Base-by-base conservation (phyloP, 2,888 invertebrate genomes). In the Horisme vitalbata region DNA sequence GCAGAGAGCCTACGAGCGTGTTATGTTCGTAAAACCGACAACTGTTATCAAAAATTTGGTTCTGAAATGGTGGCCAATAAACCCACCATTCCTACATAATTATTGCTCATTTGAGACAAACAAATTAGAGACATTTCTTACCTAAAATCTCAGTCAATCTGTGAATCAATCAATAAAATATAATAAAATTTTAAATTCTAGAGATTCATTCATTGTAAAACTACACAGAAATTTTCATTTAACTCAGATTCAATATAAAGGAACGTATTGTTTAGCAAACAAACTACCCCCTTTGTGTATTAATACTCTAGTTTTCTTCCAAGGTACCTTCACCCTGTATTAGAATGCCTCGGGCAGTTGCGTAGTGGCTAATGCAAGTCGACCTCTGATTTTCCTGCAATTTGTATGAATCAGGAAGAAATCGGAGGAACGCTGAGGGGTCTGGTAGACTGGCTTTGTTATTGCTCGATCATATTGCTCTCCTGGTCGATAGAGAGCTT, bases 401-500 rank as follows among this genome's bases (percentile, higher is more conserved):
- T 33, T 32, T 37, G 28, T 35, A 47, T 20, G 37, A 47, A 35
- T 31, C 27, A 5, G 27, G 34, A 45, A 12, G 38, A 24, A 34
- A 44, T 55, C 30, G 34, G 23, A 48, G 47, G n/a, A 41, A 50
- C 41, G 47, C 44, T 44, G 45, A n/a, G 33, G 34, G 48, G 47
- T 56, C 55, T 50, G 10, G 31, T 26, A 47, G 21, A 38, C 33
- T 63, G 63, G 66, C 49, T 49, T 32, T 54, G 52, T 63, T 60
- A 58, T 59, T 56, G 59, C 56, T 43, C 45, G 49, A 54, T 63
- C 58, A 60, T 52, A 66, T 61, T 67, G 63, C 64, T 48, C 56
- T 48, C 44, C 37, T 26, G 55, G 55, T 65, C 63, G 63, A 65
- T 68, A 63, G 41, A 63, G 51, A 57, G 57, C 61, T 67, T 64